phyloP scores from a whole-genome alignment of 2,888 invertebrate genomes.

The Lottia gigantea region DNA sequence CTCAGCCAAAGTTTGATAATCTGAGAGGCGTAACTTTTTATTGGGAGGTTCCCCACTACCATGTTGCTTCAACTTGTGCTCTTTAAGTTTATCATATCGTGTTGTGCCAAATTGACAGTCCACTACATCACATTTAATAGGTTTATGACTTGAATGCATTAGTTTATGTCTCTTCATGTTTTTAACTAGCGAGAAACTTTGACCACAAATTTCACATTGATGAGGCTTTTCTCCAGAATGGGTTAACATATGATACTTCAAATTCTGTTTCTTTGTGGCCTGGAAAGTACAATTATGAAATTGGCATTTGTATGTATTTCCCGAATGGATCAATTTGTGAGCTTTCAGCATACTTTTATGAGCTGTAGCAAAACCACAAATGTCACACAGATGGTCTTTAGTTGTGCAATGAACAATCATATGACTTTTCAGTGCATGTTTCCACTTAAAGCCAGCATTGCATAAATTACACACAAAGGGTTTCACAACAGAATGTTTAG shows the following conservation, averaged over 20 bases:
- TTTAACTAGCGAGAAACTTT: slow-evolving; percentile 72
- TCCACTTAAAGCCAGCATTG: slow-evolving; percentile 73
- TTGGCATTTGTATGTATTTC: slow-evolving; percentile 71
- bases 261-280: slow-evolving; percentile 72
- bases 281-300: slow-evolving; percentile 69
- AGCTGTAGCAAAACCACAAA: slow-evolving; percentile 73
- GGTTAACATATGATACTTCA: slow-evolving; percentile 72
- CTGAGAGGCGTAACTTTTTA: slow-evolving; percentile 41
- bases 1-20: slow-evolving; percentile 22
- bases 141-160: slow-evolving; percentile 57
- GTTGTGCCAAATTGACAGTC: slow-evolving; percentile 70
- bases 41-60: slow-evolving; percentile 54
- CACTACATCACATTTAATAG: slow-evolving; percentile 64
- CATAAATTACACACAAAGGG: slow-evolving; percentile 72
- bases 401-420: slow-evolving; percentile 70
- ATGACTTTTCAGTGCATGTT: slow-evolving; percentile 71
- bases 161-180: slow-evolving; percentile 70
- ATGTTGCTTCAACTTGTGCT: slow-evolving; percentile 69
- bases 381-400: slow-evolving; percentile 73
- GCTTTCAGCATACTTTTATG: slow-evolving; percentile 73
- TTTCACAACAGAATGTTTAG: slow-evolving; percentile 72
- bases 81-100: slow-evolving; percentile 72
- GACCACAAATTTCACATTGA: slow-evolving; percentile 74
- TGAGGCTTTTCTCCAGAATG: slow-evolving; percentile 73
- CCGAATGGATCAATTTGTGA: slow-evolving; percentile 72